phyloP scores from a whole-genome alignment of 2,113 vertebrate species.

The Oreochromis niloticus region DNA sequence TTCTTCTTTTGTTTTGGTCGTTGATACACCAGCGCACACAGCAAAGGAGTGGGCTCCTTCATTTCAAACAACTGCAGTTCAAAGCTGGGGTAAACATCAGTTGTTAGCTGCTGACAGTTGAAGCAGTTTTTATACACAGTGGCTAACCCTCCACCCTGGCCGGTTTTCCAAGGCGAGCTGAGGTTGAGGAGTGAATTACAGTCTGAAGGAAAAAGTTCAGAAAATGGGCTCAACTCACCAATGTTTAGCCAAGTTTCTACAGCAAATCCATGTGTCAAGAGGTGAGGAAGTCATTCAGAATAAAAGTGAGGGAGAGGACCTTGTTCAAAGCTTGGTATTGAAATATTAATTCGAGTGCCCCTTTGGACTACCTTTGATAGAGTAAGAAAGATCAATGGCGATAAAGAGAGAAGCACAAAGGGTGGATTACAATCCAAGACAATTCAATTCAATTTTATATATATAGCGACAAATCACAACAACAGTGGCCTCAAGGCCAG shows the following conservation, averaged over 20 bases:
- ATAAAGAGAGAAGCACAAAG: not conserved
- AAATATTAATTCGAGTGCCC: conserved; percentile 27
- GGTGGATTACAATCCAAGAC: not conserved
- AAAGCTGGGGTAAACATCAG: not conserved
- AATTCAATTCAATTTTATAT: not conserved
- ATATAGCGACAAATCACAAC: not conserved
- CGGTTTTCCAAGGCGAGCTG: not conserved
- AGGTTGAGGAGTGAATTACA: not conserved
- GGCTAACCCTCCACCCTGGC: not conserved
- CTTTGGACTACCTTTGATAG: conserved; percentile 1
- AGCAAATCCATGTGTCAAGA: not conserved
- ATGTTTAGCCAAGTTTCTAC: not conserved
- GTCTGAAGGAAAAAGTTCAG: not conserved
- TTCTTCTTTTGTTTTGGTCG: not conserved
- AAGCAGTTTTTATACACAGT: not conserved
- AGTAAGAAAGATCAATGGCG: not conserved
- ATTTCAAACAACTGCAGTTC: not conserved
- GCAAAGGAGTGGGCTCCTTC: not conserved
- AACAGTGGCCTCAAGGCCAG: not conserved
- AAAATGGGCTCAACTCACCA: not conserved
- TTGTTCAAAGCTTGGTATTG: conserved; percentile 16
- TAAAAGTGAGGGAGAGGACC: not conserved
- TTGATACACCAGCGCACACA: not conserved
- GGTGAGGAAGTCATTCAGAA: not conserved
- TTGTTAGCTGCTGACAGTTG: not conserved